Conservation (phyloP, 2,888 invertebrate species). For the Noctua janthe region DNA sequence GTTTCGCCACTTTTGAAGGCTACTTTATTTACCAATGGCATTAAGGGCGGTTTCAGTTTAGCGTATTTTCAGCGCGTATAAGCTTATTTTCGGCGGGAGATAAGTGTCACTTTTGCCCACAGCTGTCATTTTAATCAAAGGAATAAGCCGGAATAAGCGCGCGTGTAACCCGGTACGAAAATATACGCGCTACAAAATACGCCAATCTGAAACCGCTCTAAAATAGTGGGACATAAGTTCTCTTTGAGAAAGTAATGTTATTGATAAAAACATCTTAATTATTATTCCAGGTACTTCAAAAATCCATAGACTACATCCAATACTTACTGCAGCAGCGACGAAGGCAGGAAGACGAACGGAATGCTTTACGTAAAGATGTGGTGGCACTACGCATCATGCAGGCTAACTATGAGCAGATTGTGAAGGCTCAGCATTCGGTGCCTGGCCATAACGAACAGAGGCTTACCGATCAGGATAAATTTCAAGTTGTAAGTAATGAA, state of each 20-base stretch:
- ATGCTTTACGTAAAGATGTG: slow-evolving; percentile 97
- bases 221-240: not conserved
- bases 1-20: not conserved
- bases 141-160: not conserved
- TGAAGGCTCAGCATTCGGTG: slow-evolving; percentile 98
- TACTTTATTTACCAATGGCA: not conserved
- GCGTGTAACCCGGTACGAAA: not conserved
- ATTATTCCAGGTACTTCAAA: slow-evolving; percentile 94
- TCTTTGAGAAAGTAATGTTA: not conserved
- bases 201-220: not conserved
- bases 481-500: slow-evolving; percentile 95
- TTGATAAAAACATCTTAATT: not conserved
- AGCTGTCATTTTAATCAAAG: no score
- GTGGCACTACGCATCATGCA: slow-evolving; percentile 98
- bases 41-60: not conserved
- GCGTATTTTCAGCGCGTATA: not conserved
- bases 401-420: slow-evolving; percentile 98
- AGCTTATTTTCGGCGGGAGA: not conserved
- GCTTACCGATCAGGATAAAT: slow-evolving; percentile 98
- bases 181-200: not conserved
- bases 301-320: slow-evolving; percentile 98
- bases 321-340: slow-evolving; percentile 97
- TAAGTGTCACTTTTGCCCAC: not conserved
- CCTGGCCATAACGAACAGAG: slow-evolving; percentile 96
- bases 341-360: slow-evolving; percentile 98